Evolutionary conservation across 2,113 vertebrate genomes (phyloP), one percentile per base, ranked within the genome.

Genomic region (Ceyx melanurus): DNA sequence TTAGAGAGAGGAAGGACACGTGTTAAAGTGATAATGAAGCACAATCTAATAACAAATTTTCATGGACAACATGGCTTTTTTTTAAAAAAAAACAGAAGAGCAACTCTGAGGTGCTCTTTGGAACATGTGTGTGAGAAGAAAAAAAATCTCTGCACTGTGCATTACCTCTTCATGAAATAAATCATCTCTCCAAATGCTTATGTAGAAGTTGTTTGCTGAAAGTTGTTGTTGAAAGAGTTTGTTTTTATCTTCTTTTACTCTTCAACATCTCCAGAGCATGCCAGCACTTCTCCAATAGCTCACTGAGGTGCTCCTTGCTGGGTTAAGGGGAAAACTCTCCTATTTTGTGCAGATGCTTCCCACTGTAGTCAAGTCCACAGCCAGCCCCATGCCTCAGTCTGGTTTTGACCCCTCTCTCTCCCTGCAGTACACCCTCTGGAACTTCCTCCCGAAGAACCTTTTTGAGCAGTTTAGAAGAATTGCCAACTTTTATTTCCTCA

Each of bases 391-490:
- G 58, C 57, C n/a, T 13, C 42, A 70, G 14, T 50, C 26, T 64
- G 72, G 42, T 74, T 45, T 67, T 53, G 57, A 91, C 40, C 8
- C n/a, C 6, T 37, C 66, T 82, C 67, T 95, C 92, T 87, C 88
- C 73, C 81, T 46, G 4, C 97, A 99, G 99, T 99, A 99, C 97
- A 99, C 99, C 20, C 97, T 99, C 94, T 99, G 99, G 99, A 99
- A 99, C 97, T 99, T 99, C 96, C 98, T 99, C 96, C 99, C 99
- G 87, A 99, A 99, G 98, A 99, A 99, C 96, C 97, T 99, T 56
- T 99, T 99, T 93, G 99, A 99, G 94, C 99, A 99, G 97, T 99
- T 99, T 89, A 98, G 99, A 98, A 98, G 99, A 98, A 99, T 99
- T 94, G 99, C 99, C 92, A 99, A 99, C 97, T 99, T 99, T 97